Conservation (phyloP, 2,797 vertebrate genomes). For the Halcyon smyrnensis region DNA sequence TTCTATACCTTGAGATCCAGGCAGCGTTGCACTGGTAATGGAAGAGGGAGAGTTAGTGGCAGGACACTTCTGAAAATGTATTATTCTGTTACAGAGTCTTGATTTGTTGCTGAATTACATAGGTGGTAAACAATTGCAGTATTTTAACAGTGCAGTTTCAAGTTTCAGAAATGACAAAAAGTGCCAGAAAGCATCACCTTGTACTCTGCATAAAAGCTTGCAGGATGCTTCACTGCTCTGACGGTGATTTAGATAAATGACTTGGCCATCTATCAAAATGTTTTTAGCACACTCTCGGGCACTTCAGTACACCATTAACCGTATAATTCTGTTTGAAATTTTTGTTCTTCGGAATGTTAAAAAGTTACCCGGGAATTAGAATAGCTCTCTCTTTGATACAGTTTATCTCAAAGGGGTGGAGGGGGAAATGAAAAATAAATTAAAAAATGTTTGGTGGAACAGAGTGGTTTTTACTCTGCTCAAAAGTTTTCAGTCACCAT, state of each 20-base stretch:
- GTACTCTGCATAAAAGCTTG: constrained; percentile 64
- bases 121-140: constrained; percentile 70
- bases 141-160: constrained; percentile 67
- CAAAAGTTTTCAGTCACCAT: constrained; percentile 65
- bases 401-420: constrained; percentile 29
- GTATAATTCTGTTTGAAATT: constrained; percentile 72
- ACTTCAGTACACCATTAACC: constrained; percentile 77
- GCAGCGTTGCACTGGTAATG: not conserved
- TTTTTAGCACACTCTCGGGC: constrained; percentile 79
- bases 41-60: constrained; percentile 32
- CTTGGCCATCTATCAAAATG: constrained; percentile 83
- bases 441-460: not conserved
- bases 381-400: constrained; percentile 23
- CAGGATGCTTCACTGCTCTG: constrained; percentile 78
- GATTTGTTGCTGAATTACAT: constrained; percentile 72
- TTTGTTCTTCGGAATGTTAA: constrained; percentile 68
- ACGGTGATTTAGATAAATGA: constrained; percentile 89
- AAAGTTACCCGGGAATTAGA: constrained; percentile 72
- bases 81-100: constrained; percentile 62
- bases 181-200: constrained; percentile 62
- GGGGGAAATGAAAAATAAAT: not conserved
- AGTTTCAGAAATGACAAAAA: constrained; percentile 78
- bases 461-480: not conserved
- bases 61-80: constrained; percentile 48
- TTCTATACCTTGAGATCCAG: constrained; percentile 71